Percentiles rank a stretch among this genome's conserved stretches.
Evolutionary conservation across 2,888 invertebrate genomes (phyloP).

Genomic region (Cheilosia grossa): DNA sequence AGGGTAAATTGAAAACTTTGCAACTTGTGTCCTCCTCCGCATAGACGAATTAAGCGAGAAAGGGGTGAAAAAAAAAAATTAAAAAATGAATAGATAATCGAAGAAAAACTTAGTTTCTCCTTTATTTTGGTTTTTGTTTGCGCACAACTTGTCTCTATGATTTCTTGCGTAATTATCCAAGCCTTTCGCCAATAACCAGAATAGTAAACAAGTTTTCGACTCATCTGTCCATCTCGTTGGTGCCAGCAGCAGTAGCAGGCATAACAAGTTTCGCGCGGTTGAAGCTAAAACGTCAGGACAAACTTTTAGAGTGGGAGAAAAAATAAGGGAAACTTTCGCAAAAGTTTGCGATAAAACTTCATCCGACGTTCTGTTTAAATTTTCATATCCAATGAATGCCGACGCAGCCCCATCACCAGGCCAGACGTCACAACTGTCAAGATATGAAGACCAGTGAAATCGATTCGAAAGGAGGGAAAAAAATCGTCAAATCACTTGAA

Average conservation of each 20-base stretch:
- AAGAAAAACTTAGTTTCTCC: slow-evolving; percentile 45
- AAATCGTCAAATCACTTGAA: slow-evolving; percentile 1
- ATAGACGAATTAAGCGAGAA: not conserved
- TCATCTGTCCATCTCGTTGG: slow-evolving; percentile 42
- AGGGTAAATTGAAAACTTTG: slow-evolving; percentile 42
- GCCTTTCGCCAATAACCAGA: slow-evolving; percentile 59
- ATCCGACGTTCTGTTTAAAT: slow-evolving; percentile 49
- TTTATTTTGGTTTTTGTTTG: not conserved
- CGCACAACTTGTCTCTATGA: slow-evolving; percentile 49
- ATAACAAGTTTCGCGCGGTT: slow-evolving; percentile 15
- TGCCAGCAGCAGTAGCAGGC: not conserved
- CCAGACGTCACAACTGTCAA: slow-evolving; percentile 24
- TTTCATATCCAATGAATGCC: slow-evolving; percentile 69
- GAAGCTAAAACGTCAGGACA: slow-evolving; percentile 3
- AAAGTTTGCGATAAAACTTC: slow-evolving; percentile 56
- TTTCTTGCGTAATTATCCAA: slow-evolving; percentile 62
- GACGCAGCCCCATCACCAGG: slow-evolving; percentile 29
- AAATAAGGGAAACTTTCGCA: slow-evolving; percentile 42
- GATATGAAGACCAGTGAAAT: not conserved
- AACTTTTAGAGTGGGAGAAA: not conserved
- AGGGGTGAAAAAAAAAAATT: slow-evolving; percentile 24
- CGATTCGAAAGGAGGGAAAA: not conserved
- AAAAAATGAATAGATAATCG: slow-evolving; percentile 43
- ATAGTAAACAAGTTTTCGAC: slow-evolving; percentile 60
- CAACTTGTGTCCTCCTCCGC: slow-evolving; percentile 45